A percentile compares a stretch with the other conserved stretches of the same genome.
Evolutionary conservation across 1,140 invertebrate species (phyloP).

Genomic region (Probaryconus sp.): DNA sequence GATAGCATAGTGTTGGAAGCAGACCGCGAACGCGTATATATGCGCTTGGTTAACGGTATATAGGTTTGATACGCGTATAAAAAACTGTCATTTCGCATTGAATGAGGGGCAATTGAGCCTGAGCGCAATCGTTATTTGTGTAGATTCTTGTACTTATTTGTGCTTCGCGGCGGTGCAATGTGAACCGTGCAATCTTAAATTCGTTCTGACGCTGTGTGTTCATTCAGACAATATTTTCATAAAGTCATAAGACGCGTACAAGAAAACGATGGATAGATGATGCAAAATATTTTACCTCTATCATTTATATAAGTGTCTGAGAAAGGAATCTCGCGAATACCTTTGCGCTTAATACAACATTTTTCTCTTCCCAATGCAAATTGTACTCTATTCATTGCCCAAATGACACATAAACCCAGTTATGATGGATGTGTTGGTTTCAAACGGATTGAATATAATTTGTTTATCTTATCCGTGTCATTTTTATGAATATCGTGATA

Average conservation of each 20-base stretch:
- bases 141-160: slow-evolving; percentile 31
- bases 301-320: too few species aligned
- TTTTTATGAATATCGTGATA: too few species aligned
- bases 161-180: slow-evolving; percentile 15
- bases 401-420: too few species aligned
- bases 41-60: slow-evolving; percentile 11
- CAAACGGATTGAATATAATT: too few species aligned
- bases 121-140: slow-evolving; percentile 21
- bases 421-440: too few species aligned
- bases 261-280: slow-evolving; percentile 8
- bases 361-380: too few species aligned
- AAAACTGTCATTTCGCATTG: slow-evolving; percentile 58
- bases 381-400: too few species aligned
- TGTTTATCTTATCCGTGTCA: too few species aligned
- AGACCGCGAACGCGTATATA: background rate
- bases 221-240: slow-evolving; percentile 28
- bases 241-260: background rate
- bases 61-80: slow-evolving; percentile 22
- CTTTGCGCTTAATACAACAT: too few species aligned
- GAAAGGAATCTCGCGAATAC: too few species aligned
- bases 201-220: slow-evolving; percentile 29
- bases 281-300: too few species aligned
- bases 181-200: slow-evolving; percentile 40
- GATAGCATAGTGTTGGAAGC: background rate
- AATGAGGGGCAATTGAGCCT: slow-evolving; percentile 52